Evolutionary conservation across 37 sponge, comb jelly and placozoan species (phyloP).

Genomic region (Halisarca cf. caerulea): DNA sequence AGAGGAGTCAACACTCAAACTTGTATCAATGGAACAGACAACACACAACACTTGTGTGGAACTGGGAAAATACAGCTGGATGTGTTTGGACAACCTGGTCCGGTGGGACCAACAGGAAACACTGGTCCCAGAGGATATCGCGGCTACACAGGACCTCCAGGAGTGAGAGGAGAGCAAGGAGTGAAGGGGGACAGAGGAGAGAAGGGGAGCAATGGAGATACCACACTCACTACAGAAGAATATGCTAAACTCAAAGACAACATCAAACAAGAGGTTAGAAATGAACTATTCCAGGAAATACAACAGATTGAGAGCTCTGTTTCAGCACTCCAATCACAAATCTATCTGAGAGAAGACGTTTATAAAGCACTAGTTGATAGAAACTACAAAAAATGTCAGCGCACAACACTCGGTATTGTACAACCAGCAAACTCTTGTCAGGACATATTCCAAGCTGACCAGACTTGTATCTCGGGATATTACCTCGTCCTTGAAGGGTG

Average conservation of each 20-base stretch:
- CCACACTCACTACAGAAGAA: not conserved
- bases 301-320: not conserved
- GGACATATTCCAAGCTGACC: conserved; percentile 13
- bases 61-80: not conserved
- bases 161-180: not conserved
- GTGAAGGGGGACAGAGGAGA: conserved; percentile 11
- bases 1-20: no score
- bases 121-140: not conserved
- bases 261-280: not conserved
- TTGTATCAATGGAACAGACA: no score
- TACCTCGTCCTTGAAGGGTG: not conserved
- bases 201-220: conserved; percentile 14
- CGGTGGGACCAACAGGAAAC: not conserved
- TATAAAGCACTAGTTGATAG: not conserved
- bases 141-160: conserved; percentile 48
- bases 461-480: not conserved
- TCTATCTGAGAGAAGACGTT: not conserved
- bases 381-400: not conserved
- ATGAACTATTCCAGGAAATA: not conserved
- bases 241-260: not conserved
- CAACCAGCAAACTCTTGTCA: conserved; percentile 6
- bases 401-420: not conserved
- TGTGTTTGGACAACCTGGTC: not conserved
- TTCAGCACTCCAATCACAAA: not conserved
- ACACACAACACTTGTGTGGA: no score